Evolutionary conservation across 2,797 vertebrate genomes (phyloP).

Genomic region (Phaenicophaeus curvirostris): DNA sequence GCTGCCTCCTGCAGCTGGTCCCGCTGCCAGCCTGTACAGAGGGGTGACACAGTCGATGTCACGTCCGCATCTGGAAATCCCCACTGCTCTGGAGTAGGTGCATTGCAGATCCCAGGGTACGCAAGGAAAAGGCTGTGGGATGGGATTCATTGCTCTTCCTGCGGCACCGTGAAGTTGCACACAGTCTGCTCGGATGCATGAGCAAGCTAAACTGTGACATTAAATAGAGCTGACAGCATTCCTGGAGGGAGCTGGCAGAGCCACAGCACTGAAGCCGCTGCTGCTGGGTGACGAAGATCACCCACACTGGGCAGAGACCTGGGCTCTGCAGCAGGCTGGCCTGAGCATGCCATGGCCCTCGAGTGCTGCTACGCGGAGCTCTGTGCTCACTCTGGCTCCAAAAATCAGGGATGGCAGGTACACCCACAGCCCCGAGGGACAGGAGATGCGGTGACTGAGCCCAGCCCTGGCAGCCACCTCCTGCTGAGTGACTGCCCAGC

Average conservation of each 20-base stretch:
- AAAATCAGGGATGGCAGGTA: not conserved
- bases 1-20: not conserved
- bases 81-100: accelerated
- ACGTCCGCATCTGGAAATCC: not conserved
- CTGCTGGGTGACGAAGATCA: not conserved
- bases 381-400: not conserved
- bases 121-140: not conserved
- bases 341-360: not conserved
- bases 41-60: accelerated
- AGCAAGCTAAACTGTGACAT: conserved; percentile 35
- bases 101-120: not conserved
- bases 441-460: not conserved
- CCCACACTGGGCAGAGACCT: not conserved
- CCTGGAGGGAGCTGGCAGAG: conserved; percentile 30
- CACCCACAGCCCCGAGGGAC: not conserved
- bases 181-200: not conserved
- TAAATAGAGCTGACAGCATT: conserved; percentile 40
- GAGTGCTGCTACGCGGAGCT: not conserved
- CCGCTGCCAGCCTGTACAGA: not conserved
- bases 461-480: not conserved
- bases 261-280: not conserved
- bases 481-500: not conserved
- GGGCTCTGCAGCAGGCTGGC: not conserved
- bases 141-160: not conserved
- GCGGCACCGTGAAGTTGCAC: accelerated